A percentile compares a stretch with the other conserved stretches of the same genome.
These are phyloP conservation scores for Lophius piscatorius DNA, from an alignment of 2,113 vertebrate genomes.

Conservation along the genomic window DNA sequence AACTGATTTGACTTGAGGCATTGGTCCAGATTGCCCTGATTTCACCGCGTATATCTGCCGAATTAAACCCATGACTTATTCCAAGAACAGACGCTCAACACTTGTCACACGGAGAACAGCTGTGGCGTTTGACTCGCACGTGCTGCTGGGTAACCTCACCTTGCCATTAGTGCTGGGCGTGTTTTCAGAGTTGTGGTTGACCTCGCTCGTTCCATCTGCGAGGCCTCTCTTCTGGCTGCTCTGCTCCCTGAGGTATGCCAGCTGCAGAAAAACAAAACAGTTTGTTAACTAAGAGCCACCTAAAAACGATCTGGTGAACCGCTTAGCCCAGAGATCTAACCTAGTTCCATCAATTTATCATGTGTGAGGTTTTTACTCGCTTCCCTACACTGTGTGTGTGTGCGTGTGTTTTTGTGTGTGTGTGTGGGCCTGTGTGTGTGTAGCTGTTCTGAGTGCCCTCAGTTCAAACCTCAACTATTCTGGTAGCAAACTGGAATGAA, in stretches of 20 bases:
- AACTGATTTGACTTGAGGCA: too few species aligned
- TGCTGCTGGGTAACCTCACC: conserved; percentile 72
- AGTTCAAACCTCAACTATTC: conserved; percentile 29
- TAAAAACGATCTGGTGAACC: not conserved
- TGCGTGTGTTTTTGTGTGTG: not conserved
- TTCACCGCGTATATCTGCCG: too few species aligned
- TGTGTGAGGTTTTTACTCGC: not conserved
- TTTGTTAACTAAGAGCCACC: conserved; percentile 12
- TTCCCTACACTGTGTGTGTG: not conserved
- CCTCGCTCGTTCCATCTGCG: conserved; percentile 84
- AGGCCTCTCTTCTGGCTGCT: conserved; percentile 87
- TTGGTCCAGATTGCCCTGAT: too few species aligned
- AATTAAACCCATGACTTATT: too few species aligned
- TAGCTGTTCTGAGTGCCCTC: not conserved
- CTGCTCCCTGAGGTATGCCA: conserved; percentile 92
- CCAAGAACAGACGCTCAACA: too few species aligned
- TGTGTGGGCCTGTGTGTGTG: not conserved
- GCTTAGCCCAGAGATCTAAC: not conserved
- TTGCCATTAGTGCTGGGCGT: conserved; percentile 89
- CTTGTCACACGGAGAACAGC: too few species aligned
- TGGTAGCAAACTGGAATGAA: conserved; percentile 15
- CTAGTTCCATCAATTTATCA: not conserved
- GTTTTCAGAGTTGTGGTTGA: conserved; percentile 87
- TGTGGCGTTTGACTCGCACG: conserved; percentile 1
- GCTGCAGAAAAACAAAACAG: conserved; percentile 68